Base-by-base conservation (phyloP, 2,113 vertebrate genomes). In the Ochotona princeps region DNA sequence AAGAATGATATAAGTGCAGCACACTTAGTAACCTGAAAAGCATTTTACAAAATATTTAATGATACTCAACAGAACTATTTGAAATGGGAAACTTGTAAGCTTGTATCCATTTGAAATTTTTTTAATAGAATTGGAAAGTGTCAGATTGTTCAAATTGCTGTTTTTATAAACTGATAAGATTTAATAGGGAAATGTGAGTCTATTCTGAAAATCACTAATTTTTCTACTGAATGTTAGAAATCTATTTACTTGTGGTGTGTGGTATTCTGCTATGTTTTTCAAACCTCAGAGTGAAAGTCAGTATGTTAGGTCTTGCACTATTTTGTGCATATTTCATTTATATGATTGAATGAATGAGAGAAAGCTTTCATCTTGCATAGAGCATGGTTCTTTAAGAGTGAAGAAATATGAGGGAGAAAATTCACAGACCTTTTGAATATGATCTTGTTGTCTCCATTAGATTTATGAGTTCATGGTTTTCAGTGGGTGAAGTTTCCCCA, bases 81-180 rank as follows among this genome's bases (percentile, higher is more conserved):
- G 57, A 87, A 94, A 78, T 57, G 14, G 8, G 21, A 93, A 95
- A 74, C 14, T 44, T 69, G 6, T 49, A 70, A 87, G 6, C 38
- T 44, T 44, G 38, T 44, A 44, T 44, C 70, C 18, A 70, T 35
- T 78, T 54, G 28, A 74, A 3, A 18, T 66, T 73, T 84, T 60
- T 73, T 81, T 87, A 83, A 81, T 38, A 21, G 80, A 63, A 61
- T 93, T 18, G 81, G 63, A 92, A 93, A 92, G 67, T 76, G 73
- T 13, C 25, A 72, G 26, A 92, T 57, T 57, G 4, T 35, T 89
- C 26, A 44, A 81, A 74, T 49, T 79, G 9, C 17, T 93, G 8
- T 54, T 93, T 93, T 78, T 32, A 79, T 49, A 57, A 20, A 23
- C 7, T 86, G 11, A 14, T 25, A 83, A 83, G 25, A 47, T 63